Percentiles rank a stretch among this genome's conserved stretches.
Conservation (phyloP, 1,140 invertebrate species). For the Cherax destructor region DNA sequence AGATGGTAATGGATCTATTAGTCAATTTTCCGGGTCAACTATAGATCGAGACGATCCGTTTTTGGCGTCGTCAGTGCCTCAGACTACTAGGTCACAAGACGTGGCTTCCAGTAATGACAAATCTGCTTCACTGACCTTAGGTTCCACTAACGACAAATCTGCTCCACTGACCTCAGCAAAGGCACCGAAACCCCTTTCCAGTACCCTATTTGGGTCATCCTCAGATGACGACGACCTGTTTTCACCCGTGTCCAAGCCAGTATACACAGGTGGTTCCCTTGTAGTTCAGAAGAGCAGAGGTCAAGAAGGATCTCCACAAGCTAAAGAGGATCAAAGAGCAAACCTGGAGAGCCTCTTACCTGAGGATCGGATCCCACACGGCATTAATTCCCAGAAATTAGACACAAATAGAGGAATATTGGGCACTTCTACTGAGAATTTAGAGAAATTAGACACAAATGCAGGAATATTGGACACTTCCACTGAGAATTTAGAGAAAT, state of each 20-base stretch:
- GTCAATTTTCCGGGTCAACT: not conserved
- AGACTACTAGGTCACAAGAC: not conserved
- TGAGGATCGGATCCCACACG: not conserved
- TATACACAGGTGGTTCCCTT: not conserved
- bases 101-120: not conserved
- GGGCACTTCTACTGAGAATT: not conserved
- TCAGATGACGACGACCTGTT: conserved; percentile 61
- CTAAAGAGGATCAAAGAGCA: not conserved
- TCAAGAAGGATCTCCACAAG: not conserved
- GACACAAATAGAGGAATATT: not conserved
- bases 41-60: not conserved
- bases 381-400: not conserved
- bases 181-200: not conserved
- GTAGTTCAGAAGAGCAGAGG: not conserved
- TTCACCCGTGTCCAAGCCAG: conserved; percentile 1
- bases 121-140: not conserved
- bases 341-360: not conserved
- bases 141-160: not conserved
- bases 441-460: not conserved
- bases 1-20: not conserved
- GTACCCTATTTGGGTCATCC: conserved; percentile 25
- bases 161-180: not conserved
- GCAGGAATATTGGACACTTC: conserved; percentile 1
- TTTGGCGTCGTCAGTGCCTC: not conserved
- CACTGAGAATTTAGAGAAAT: not conserved